Evolutionary conservation across 2,888 invertebrate species (phyloP), one percentile per base, ranked within the genome.

Genomic region (Maniola hyperantus): DNA sequence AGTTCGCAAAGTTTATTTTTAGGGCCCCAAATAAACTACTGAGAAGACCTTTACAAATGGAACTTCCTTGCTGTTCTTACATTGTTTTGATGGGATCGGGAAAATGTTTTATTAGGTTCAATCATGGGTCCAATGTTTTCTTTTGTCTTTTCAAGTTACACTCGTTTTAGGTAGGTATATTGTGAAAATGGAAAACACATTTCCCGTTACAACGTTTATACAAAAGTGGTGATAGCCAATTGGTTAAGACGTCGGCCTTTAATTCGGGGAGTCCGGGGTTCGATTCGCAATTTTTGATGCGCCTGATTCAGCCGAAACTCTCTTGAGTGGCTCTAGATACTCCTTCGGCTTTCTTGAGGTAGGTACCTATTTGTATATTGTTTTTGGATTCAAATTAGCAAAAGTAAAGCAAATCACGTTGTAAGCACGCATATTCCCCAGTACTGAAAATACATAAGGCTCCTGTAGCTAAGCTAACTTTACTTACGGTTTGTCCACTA

Each of bases 1-100:
- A 36, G 18, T 18, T 39, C 11, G 0, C n/a, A 18, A 11, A 18
- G 55, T 55, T 18, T 57, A 42, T 20, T 57, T 55, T 57, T 42
- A 57, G 39, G 20, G 39, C 42, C 55, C 55, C 55, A 57, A 57
- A 55, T 10, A 55, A 55, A 57, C 55, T 57, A 34, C 54, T 34
- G 34, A 54, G 54, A 36, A 54, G 7, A 46, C 46, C 55, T 11
- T 57, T 57, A 36, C 36, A 57, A 57, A 57, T 42, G 8, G 54
- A 53, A 33, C 51, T 33, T 26, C 36, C 36, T 36, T 36, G 7
- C 36, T 36, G 55, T 57, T 57, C 8, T 15, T 55, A 10, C 55
- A 18, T 57, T 42, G 55, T 57, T 57, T 57, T 57, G 55, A 57
- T 57, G 55, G 55, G 55, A 57, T 20, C 39, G 39, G 36, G 55